These are phyloP conservation scores for Melanotaenia trifasciata DNA, from an alignment of 2,797 vertebrate genomes.

Conservation along the genomic window DNA sequence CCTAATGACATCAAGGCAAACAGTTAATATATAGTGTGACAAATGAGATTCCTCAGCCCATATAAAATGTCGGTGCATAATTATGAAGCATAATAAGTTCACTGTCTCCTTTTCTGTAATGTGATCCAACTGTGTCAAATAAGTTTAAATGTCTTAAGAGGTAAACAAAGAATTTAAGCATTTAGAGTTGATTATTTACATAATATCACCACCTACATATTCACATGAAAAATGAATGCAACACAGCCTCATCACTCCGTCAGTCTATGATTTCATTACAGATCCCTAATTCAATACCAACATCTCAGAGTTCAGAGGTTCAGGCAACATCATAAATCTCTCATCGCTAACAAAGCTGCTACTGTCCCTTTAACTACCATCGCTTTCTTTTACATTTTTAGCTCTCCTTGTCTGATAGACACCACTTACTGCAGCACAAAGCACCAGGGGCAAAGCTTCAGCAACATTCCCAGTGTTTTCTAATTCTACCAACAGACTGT, in stretches of 20 bases:
- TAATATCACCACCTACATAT: neutral
- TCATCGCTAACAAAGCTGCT: conserved; percentile 18
- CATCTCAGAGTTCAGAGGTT: conserved; percentile 51
- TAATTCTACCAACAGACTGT: conserved; percentile 6
- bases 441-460: conserved; percentile 61
- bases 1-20: neutral
- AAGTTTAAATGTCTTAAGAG: neutral
- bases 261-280: conserved; percentile 71
- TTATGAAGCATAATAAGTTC: neutral
- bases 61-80: neutral
- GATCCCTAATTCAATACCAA: conserved; percentile 66
- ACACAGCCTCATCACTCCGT: conserved; percentile 48
- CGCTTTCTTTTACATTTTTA: neutral
- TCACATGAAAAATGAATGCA: conserved; percentile 28
- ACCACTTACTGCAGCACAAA: conserved; percentile 27
- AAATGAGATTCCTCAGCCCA: neutral
- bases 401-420: conserved; percentile 25
- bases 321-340: conserved; percentile 67
- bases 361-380: conserved; percentile 30
- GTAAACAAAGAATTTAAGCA: neutral
- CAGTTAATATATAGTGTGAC: neutral
- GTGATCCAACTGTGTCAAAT: neutral
- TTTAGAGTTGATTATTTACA: neutral
- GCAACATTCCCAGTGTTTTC: conserved; percentile 43
- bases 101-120: neutral